phyloP scores from a whole-genome alignment of 2,113 vertebrate species.

The Orthonyx spaldingii region DNA sequence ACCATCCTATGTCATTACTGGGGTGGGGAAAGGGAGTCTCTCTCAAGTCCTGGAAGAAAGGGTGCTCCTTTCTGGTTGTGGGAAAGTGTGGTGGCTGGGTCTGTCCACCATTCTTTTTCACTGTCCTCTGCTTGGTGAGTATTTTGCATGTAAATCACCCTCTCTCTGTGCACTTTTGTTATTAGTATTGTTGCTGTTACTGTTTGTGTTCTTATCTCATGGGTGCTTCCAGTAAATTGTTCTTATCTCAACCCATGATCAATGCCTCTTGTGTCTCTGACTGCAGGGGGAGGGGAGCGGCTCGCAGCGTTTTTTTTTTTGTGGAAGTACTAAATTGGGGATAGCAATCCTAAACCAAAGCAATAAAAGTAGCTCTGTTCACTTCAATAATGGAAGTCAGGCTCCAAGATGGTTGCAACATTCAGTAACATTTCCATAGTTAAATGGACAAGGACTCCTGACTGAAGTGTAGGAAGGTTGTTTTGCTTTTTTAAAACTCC shows the following conservation, averaged over 20 bases:
- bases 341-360: not conserved
- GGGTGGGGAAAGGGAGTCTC: not conserved
- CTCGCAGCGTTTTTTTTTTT: rapidly evolving
- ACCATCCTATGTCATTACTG: not conserved
- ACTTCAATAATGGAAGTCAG: not conserved
- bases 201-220: not conserved
- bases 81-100: not conserved
- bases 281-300: not conserved
- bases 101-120: not conserved
- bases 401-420: not conserved
- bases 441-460: not conserved
- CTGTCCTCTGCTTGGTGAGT: not conserved
- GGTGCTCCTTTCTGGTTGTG: not conserved
- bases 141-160: not conserved
- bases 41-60: not conserved
- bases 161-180: not conserved
- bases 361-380: not conserved
- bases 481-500: not conserved
- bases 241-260: not conserved
- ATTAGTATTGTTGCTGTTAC: not conserved
- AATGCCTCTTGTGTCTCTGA: not conserved
- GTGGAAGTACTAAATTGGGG: not conserved
- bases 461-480: not conserved
- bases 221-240: not conserved
- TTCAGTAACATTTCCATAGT: not conserved